Evolutionary conservation across 2,888 invertebrate species (phyloP), one percentile per base, ranked within the genome.

Genomic region (Trisateles emortualis): DNA sequence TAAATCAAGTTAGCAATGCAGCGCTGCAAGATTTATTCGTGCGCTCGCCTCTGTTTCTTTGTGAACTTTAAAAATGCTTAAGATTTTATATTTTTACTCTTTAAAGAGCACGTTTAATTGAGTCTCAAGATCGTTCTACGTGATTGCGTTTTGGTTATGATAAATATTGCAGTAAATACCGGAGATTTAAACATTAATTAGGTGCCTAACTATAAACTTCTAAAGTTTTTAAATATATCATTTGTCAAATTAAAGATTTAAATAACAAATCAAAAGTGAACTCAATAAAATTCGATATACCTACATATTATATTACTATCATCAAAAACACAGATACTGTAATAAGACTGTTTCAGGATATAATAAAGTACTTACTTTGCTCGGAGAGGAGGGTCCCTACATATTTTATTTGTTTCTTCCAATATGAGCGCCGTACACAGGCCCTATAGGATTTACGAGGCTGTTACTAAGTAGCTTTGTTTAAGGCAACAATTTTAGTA

Each of bases 1-100:
- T 69, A 69, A 69, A 69, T 69, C 67, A 69, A 66, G 69, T 69
- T 69, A 69, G 73, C 57, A 44, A 58, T 65, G 63, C 67, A 69
- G 66, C 59, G 62, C 73, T 72, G 59, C 57, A 55, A 55, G 73
- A 69, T 69, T 69, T 72, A 72, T 72, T 63, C 68, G 47, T 45
- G 48, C 35, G 38, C 50, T 53, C 57, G 53, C 57, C 63, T 47
- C 41, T 44, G 48, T 52, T 59, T 44, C 62, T 69, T 66, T 54
- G 62, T 69, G 55, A 69, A 62, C 56, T 72, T 72, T 65, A 59
- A 69, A 63, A 72, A 72, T 59, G 55, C 70, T 68, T 59, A 62
- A 68, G 65, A 62, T 51, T 68, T 64, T 55, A 64, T 39, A 64
- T 64, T 64, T 62, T 55, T 24, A n/a, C 32, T 52, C 47, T 68